Evolutionary conservation across 1,140 invertebrate species (phyloP).

Genomic region (Amyelois transitella): DNA sequence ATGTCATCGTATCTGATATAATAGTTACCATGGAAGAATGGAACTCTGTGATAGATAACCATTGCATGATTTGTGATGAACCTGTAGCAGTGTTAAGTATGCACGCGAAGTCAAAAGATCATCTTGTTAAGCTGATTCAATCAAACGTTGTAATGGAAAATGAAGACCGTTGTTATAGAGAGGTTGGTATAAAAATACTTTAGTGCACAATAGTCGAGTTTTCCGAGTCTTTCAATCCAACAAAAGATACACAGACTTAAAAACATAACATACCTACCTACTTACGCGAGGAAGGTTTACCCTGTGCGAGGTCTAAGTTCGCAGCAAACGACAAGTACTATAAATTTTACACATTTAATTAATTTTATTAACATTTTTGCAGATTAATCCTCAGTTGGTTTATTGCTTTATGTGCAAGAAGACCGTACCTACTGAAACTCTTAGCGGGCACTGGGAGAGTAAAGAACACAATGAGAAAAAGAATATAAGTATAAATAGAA

Average conservation of each 20-base stretch:
- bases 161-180: constrained; percentile 24
- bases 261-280: no score
- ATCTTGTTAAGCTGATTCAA: constrained; percentile 35
- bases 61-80: constrained; percentile 30
- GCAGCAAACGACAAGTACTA: no score
- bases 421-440: constrained; percentile 3
- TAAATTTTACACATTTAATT: no score
- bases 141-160: constrained; percentile 10
- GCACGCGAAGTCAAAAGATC: constrained; percentile 20
- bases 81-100: constrained; percentile 5
- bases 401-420: constrained; percentile 40
- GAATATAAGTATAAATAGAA: not conserved
- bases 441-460: constrained; percentile 15
- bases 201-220: not conserved
- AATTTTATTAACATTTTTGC: no score
- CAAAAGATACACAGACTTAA: no score
- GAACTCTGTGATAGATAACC: constrained; percentile 29
- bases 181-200: constrained; percentile 30
- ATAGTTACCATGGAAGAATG: constrained; percentile 24
- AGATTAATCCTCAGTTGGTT: constrained; percentile 25
- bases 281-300: no score
- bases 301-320: no score
- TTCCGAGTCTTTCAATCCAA: no score
- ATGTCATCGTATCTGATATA: constrained; percentile 22
- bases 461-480: constrained; percentile 2